Base-by-base conservation (phyloP, 2,888 invertebrate genomes). In the Chrysomela aeneicollis region DNA sequence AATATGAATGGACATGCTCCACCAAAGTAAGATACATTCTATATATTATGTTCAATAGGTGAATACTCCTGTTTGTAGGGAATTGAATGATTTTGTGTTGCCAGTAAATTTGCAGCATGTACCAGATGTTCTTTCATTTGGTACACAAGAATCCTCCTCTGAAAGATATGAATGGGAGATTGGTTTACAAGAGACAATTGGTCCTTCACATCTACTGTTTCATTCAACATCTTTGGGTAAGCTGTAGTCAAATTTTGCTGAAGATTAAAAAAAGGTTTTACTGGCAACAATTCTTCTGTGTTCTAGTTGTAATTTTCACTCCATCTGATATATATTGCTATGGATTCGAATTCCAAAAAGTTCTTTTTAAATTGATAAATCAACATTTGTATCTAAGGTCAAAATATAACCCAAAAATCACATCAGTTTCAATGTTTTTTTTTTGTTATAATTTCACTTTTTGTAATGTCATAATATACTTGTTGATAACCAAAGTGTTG, bases 1-100 rank as follows among this genome's bases (percentile, higher is more conserved):
- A 98, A 98, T 81, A 97, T 97, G 95, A 96, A 95, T 82, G 96
- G 95, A 32, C 93, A 96, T 78, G 86, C 87, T 71, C 91, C 92
- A 50, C 92, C 92, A 51, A 90, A 90, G 94, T 94, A 85, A 68
- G 64, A 57, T 12, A 47, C 35, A 17, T 37, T 54, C 26, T 53
- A 37, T 42, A 49, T 10, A 35, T 52, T 49, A 42, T 51, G 42
- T 46, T 30, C 2, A 47, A 21, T 22, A 26, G n/a, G 3, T 19
- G 19, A 5, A 8, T 17, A 54, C n/a, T 32, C 32, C 21, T 68
- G 73, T 71, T 82, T 82, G 62, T 81, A 93, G 92, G 68, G 91
- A 93, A 81, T 82, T 97, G 75, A 93, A 95, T 75, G 95, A 97
- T 81, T 94, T 97, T 79, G 89, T 97, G 76, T 86, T 97, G 68